Conservation (phyloP, 64 coral and sea anemone species). For the Pocillopora damicornis region DNA sequence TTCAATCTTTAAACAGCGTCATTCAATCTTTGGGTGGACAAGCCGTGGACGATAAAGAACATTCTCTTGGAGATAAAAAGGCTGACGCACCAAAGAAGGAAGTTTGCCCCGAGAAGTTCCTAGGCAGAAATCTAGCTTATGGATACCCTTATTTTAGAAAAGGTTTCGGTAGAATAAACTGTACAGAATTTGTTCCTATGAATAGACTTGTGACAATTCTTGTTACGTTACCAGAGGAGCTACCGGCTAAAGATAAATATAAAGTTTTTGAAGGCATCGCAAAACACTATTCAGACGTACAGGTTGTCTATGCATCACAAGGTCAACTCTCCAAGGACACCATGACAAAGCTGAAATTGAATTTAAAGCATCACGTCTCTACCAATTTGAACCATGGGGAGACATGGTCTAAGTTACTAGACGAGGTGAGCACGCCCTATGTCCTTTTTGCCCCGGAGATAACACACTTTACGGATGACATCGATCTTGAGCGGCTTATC, state of each 20-base stretch:
- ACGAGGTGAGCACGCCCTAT: constrained; percentile 66
- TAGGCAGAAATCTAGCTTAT: constrained; percentile 69
- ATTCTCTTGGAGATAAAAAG: not conserved
- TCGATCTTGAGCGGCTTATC: constrained; percentile 72
- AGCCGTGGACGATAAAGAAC: not conserved
- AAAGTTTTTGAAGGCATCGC: constrained; percentile 43
- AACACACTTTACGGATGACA: constrained; percentile 84
- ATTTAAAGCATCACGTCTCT: constrained; percentile 23
- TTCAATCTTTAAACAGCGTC: constrained; percentile 1
- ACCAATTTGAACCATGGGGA: constrained; percentile 31
- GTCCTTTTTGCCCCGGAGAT: constrained; percentile 76
- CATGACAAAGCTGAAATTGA: constrained; percentile 40
- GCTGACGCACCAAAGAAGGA: constrained; percentile 35
- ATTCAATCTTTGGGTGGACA: constrained; percentile 10
- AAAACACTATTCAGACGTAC: constrained; percentile 60
- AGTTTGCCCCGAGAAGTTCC: constrained; percentile 90
- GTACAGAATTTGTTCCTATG: constrained; percentile 63
- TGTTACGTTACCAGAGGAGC: constrained; percentile 40
- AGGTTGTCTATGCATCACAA: constrained; percentile 46
- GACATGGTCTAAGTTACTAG: constrained; percentile 59
- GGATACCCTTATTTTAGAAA: constrained; percentile 88
- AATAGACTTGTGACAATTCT: constrained; percentile 61
- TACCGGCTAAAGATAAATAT: not conserved
- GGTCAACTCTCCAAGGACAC: not conserved
- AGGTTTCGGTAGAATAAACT: constrained; percentile 74